Evolutionary conservation across 2,888 invertebrate genomes (phyloP).

Genomic region (Aelia acuminata): DNA sequence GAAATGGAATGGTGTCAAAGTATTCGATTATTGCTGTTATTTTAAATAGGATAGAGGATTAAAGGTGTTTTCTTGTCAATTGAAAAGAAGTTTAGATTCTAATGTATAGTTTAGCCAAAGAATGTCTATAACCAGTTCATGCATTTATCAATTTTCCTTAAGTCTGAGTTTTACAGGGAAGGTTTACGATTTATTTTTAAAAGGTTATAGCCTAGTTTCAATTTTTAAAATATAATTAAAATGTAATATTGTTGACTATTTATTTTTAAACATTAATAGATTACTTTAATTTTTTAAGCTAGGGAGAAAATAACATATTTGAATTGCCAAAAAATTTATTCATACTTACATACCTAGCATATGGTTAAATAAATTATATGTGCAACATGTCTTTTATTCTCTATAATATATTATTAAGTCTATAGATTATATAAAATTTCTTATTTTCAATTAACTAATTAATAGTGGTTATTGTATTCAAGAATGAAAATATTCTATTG

Average conservation of each 20-base stretch:
- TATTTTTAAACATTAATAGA: not conserved
- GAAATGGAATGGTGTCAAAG: not conserved
- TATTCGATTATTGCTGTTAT: not conserved
- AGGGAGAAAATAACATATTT: not conserved
- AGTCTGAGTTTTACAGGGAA: conserved; percentile 57
- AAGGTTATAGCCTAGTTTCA: not conserved
- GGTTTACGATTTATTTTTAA: conserved; percentile 36
- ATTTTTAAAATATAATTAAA: conserved; percentile 2
- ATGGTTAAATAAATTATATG: too few relatives aligned
- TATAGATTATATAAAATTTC: not conserved
- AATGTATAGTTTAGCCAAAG: conserved; percentile 12
- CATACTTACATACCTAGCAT: not conserved
- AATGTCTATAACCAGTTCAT: conserved; percentile 44
- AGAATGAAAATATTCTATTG: not conserved
- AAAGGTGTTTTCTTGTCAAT: conserved; percentile 29
- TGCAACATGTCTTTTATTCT: not conserved
- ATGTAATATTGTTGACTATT: not conserved
- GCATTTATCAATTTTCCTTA: conserved; percentile 53
- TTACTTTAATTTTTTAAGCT: not conserved
- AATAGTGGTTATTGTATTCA: not conserved
- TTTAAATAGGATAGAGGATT: not conserved
- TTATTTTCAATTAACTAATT: not conserved
- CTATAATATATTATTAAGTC: not conserved
- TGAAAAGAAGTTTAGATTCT: conserved; percentile 5
- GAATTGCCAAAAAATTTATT: not conserved